Evolutionary conservation across 2,113 vertebrate genomes (phyloP).

Genomic region (Urocynchramus pylzowi): DNA sequence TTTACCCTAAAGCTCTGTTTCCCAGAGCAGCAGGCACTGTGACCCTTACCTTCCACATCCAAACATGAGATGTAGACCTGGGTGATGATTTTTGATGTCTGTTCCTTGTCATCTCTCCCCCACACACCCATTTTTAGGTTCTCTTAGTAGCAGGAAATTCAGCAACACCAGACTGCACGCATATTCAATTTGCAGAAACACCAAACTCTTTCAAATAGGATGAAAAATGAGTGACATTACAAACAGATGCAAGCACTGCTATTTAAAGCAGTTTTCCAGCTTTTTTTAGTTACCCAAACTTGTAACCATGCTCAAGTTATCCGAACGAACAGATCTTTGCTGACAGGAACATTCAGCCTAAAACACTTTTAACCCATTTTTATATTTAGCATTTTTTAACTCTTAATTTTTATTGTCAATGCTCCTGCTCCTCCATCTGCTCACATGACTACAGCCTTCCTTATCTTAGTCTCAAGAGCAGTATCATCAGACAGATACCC

Average conservation of each 20-base stretch:
- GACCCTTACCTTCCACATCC: fast-evolving
- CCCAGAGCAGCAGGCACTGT: neutral
- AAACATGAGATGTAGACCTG: neutral
- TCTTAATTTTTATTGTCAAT: neutral
- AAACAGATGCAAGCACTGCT: neutral
- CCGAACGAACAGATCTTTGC: neutral
- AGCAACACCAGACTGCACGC: neutral
- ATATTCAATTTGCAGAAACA: neutral
- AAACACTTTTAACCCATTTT: neutral
- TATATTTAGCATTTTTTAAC: neutral
- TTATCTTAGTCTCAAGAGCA: neutral
- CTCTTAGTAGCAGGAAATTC: neutral
- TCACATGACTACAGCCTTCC: neutral
- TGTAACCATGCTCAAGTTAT: neutral
- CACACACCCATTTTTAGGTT: neutral
- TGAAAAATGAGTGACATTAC: neutral
- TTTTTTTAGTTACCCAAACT: neutral
- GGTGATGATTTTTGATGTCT: neutral
- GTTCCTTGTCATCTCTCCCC: neutral
- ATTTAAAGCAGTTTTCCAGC: neutral
- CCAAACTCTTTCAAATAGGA: neutral
- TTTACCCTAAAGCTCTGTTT: neutral
- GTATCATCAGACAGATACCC: neutral
- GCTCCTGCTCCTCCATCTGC: neutral
- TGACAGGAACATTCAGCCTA: neutral